These are phyloP conservation scores for Oryzias woworae DNA, from an alignment of 2,113 vertebrate genomes.

Conservation along the genomic window DNA sequence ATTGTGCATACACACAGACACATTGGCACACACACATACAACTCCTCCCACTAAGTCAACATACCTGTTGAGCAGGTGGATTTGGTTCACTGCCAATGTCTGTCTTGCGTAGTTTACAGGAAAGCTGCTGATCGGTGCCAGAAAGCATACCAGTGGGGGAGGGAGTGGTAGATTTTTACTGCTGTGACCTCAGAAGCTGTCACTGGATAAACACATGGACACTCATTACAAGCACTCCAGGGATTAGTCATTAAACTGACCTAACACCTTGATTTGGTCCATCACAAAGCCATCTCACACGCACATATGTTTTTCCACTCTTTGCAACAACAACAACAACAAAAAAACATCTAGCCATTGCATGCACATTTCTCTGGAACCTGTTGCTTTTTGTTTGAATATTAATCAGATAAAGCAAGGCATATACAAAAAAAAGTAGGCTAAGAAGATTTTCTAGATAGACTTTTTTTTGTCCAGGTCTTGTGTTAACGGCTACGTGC, in stretches of 20 bases:
- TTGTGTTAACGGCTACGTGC: no score
- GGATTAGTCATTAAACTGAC: neutral
- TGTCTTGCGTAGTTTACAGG: slow-evolving; percentile 65
- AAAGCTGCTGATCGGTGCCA: slow-evolving; percentile 49
- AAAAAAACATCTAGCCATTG: no score
- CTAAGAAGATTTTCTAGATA: no score
- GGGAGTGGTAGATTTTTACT: slow-evolving; percentile 30
- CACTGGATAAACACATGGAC: neutral
- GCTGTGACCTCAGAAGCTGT: slow-evolving; percentile 41
- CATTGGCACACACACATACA: neutral
- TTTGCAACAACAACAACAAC: no score
- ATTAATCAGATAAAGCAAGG: no score
- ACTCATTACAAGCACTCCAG: neutral
- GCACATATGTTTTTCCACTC: no score
- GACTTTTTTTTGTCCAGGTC: no score
- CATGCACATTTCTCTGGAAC: no score
- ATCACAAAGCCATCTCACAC: neutral
- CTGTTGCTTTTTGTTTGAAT: no score
- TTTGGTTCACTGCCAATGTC: slow-evolving; percentile 46
- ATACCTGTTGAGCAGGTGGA: slow-evolving; percentile 61
- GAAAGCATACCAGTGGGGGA: slow-evolving; percentile 30
- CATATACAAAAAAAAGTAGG: no score
- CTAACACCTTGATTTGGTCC: neutral
- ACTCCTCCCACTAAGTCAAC: slow-evolving; percentile 49
- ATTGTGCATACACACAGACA: slow-evolving; percentile 5